Conservation (phyloP, 1,140 invertebrate genomes). For the Calliphora vicina region DNA sequence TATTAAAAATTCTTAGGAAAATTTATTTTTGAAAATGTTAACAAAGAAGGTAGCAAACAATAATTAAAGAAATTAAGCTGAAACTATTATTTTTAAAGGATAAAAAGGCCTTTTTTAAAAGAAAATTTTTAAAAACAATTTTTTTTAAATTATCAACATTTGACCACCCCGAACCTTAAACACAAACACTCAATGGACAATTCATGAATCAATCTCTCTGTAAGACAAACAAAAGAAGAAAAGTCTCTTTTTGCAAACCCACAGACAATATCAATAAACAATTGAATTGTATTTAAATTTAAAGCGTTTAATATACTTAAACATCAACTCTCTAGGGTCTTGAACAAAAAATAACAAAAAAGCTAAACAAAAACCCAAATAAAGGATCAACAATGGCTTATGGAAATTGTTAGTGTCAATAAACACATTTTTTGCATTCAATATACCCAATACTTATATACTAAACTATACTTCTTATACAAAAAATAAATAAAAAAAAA, state of each 20-base stretch:
- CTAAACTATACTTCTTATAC: neutral
- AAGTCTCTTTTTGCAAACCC: neutral
- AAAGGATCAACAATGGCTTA: neutral
- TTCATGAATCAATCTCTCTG: neutral
- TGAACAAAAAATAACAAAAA: neutral
- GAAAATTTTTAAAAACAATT: no score
- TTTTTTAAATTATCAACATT: no score
- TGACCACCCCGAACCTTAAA: neutral
- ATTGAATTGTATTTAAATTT: slow-evolving; percentile 61
- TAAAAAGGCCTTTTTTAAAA: no score
- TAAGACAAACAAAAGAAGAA: neutral
- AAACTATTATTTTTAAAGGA: no score
- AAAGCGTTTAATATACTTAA: neutral
- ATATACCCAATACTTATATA: neutral
- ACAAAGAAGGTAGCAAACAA: no score
- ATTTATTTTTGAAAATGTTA: no score
- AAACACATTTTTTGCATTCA: neutral
- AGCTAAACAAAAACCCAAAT: no score
- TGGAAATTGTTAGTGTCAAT: neutral
- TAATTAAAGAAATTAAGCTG: no score
- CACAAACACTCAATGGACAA: neutral
- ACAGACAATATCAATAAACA: slow-evolving; percentile 38
- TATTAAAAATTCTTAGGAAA: no score
- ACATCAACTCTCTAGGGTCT: neutral
- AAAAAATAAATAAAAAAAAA: neutral